Evolutionary conservation across 2,888 invertebrate genomes (phyloP), one percentile per base, ranked within the genome.

Genomic region (Osmoderma eremita): DNA sequence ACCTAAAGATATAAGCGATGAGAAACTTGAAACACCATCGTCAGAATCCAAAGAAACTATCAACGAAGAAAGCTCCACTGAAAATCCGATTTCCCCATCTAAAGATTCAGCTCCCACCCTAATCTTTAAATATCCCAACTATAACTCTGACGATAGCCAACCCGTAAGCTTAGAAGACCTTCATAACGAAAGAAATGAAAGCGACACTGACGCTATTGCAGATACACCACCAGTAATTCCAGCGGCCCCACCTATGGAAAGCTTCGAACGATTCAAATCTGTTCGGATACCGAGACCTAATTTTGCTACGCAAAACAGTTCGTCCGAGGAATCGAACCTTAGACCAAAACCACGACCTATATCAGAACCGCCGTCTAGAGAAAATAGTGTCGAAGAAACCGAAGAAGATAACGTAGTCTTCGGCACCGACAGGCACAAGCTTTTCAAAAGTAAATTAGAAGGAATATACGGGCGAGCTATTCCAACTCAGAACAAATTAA

Each of bases 221-320:
- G 36, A 63, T 22, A 17, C 12, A 22, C 30, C 8, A 22, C 38
- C 49, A 45, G 18, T 22, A 54, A 66, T 72, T 45, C 71, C 70
- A 17, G 54, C 68, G 5, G 71, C 72, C 15, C 76, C 77, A 4
- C 69, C 75, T 17, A 68, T 72, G 69, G 64, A 71, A 20, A 54
- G 71, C 63, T 69, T 70, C 69, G 61, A 70, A 48, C 18, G 64
- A 30, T 68, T 67, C 71, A 41, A 70, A 69, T 41, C 30, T 6
- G 38, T 45, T n/a, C 38, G 6, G 1, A 63, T 63, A 36, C 62
- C 54, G n/a, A 53, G 54, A 13, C 24, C 36, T 22, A 53, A 18
- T 41, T n/a, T 30, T 6, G 8, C 5, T 8, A 5, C 30, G 30
- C 30, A 2, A 5, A 30, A 2, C 5, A 30, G 30, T 24, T 4